These are phyloP conservation scores for Tetragnatha versicolor DNA, from an alignment of 1,140 invertebrate species.

Conservation along the genomic window DNA sequence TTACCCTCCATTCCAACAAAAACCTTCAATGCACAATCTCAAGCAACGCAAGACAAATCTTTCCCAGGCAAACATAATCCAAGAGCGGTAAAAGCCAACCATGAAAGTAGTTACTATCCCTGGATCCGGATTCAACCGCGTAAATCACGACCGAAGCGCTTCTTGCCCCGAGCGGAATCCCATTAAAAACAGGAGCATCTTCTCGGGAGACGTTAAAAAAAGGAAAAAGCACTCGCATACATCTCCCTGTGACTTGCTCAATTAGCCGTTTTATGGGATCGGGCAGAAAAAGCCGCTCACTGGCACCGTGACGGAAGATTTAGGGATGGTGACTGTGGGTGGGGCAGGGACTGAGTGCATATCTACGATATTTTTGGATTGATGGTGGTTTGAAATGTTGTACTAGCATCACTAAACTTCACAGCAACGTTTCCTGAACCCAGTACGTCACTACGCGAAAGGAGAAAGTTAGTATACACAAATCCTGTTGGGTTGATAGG, in stretches of 20 bases:
- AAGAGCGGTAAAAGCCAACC: not conserved
- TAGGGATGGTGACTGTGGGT: too few species aligned
- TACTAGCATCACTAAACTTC: too few species aligned
- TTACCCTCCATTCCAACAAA: too few species aligned
- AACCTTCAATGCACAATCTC: not conserved
- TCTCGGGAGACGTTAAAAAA: not conserved
- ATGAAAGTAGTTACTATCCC: not conserved
- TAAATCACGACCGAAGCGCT: slow-evolving; percentile 2
- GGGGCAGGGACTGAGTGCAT: too few species aligned
- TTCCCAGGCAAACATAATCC: slow-evolving; percentile 32
- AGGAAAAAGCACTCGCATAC: slow-evolving; percentile 32
- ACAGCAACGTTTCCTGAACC: too few species aligned
- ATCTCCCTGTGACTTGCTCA: slow-evolving; percentile 49
- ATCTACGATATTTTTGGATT: too few species aligned
- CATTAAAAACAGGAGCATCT: slow-evolving; percentile 34
- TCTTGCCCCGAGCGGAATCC: slow-evolving; percentile 31
- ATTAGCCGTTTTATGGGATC: slow-evolving; percentile 48
- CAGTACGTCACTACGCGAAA: too few species aligned
- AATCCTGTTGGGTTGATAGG: too few species aligned
- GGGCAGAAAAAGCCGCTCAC: slow-evolving; percentile 31
- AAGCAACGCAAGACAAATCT: slow-evolving; percentile 9
- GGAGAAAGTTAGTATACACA: too few species aligned
- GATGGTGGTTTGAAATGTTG: too few species aligned
- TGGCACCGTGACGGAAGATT: too few species aligned
- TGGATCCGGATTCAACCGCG: not conserved